Percentiles rank a stretch among this genome's conserved stretches.
phyloP scores from a whole-genome alignment of 2,113 vertebrate species.

The Spizaetus ornatus region DNA sequence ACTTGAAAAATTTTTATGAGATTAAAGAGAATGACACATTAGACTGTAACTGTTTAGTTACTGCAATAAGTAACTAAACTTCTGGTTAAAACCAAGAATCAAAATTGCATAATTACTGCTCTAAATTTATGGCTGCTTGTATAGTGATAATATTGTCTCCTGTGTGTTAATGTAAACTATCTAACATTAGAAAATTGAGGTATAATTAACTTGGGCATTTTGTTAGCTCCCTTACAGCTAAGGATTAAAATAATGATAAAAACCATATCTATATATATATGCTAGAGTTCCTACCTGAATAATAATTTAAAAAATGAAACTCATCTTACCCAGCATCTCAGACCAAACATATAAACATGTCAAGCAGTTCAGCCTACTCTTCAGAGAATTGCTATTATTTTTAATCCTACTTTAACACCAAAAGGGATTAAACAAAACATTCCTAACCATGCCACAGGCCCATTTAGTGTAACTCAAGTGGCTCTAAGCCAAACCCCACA shows the following conservation, averaged over 20 bases:
- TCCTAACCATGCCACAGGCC: not conserved
- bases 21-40: not conserved
- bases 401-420: constrained; percentile 21
- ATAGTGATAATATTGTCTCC: not conserved
- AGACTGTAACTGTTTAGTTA: not conserved
- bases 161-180: not conserved
- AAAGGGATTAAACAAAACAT: constrained; percentile 11
- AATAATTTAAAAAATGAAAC: not conserved
- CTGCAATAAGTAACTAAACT: not conserved
- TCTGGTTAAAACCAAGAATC: constrained; percentile 12
- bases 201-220: not conserved
- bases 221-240: not conserved
- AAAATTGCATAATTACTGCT: constrained; percentile 40
- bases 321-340: not conserved
- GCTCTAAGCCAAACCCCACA: constrained; percentile 46
- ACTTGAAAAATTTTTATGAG: not conserved
- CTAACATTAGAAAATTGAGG: not conserved
- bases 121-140: constrained; percentile 10
- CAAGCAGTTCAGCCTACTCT: not conserved
- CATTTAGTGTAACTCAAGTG: constrained; percentile 6
- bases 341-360: not conserved
- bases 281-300: not conserved
- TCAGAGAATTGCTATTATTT: constrained; percentile 18
- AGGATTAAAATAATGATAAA: not conserved
- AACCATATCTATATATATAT: not conserved